Percentiles rank a stretch among this genome's conserved stretches.
These are phyloP conservation scores for Chionomys nivalis DNA, from an alignment of 2,113 vertebrate species.

Conservation along the genomic window DNA sequence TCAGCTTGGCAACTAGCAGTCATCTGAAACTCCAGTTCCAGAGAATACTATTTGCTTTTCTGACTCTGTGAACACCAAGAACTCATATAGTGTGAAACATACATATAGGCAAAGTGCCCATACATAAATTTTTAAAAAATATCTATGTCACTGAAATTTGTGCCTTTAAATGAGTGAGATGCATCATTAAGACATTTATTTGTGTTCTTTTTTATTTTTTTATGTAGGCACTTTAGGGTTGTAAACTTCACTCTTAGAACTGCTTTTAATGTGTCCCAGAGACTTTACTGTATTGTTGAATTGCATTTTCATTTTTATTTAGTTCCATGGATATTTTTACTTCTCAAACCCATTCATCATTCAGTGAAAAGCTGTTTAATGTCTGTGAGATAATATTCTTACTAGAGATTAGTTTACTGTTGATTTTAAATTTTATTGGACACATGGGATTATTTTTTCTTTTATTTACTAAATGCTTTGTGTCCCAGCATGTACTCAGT, in stretches of 20 bases:
- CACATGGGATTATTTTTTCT: neutral
- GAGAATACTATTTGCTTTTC: neutral
- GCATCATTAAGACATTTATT: neutral
- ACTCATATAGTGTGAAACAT: neutral
- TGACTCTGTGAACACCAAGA: neutral
- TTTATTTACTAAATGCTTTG: neutral
- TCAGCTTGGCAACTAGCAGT: neutral
- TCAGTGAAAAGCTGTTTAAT: neutral
- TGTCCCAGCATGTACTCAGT: neutral
- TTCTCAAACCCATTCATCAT: neutral
- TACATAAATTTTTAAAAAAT: neutral
- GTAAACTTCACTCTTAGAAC: neutral
- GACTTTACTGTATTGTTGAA: neutral
- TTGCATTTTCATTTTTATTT: neutral
- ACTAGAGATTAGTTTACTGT: neutral
- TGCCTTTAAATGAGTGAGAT: neutral
- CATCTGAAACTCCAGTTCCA: neutral
- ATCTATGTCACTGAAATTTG: conserved; percentile 1
- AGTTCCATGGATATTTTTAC: neutral
- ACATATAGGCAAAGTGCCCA: neutral
- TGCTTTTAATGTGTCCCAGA: neutral
- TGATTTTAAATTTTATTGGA: neutral
- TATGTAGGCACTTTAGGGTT: neutral
- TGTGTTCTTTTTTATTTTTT: neutral
- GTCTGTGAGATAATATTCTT: neutral